Percentiles rank a stretch among this genome's conserved stretches.
Evolutionary conservation across 2,797 vertebrate species (phyloP).

Genomic region (Acanthopagrus latus): DNA sequence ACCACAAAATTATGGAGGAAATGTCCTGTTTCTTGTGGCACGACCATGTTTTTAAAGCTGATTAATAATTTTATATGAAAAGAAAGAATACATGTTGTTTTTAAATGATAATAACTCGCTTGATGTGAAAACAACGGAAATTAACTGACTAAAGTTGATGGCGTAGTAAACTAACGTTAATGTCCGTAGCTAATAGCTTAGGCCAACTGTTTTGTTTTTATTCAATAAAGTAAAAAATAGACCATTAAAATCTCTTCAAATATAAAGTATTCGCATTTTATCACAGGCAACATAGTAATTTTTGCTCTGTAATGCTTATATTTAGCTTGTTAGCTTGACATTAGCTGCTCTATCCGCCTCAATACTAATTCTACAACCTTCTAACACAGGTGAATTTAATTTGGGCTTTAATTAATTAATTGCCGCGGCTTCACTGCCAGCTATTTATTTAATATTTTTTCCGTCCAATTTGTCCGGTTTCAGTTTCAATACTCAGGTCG

Average conservation of each 20-base stretch:
- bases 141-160: too few relatives aligned
- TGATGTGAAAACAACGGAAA: background rate
- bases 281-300: background rate
- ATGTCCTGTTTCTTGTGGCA: too few relatives aligned
- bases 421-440: accelerated
- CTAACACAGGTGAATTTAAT: background rate
- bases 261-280: background rate
- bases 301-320: background rate
- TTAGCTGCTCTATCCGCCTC: background rate
- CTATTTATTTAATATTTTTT: background rate
- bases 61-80: background rate
- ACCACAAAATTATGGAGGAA: background rate
- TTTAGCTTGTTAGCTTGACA: background rate
- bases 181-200: background rate
- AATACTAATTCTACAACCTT: background rate
- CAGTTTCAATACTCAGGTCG: background rate
- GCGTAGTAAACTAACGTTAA: background rate
- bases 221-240: too few relatives aligned
- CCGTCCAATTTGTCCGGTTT: background rate
- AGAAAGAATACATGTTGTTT: background rate
- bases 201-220: background rate
- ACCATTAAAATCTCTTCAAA: background rate
- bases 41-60: background rate
- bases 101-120: background rate
- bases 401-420: background rate